Conservation (phyloP, 2,113 vertebrate species). For the Erpornis zantholeuca region DNA sequence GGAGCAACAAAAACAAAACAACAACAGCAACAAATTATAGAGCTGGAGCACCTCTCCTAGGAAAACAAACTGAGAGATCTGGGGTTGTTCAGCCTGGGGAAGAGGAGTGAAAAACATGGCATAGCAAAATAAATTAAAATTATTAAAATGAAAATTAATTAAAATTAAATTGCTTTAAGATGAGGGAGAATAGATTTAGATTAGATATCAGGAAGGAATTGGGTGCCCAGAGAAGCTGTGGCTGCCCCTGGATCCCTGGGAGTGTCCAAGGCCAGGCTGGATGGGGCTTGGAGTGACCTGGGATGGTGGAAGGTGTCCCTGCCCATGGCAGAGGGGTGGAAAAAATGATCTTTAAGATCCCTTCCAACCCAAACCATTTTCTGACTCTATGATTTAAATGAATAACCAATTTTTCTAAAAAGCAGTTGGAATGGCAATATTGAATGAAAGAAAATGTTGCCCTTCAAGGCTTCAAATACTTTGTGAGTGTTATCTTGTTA, state of each 20-base stretch:
- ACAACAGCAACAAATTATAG: too few relatives aligned
- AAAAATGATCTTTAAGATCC: background rate
- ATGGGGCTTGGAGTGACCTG: accelerated
- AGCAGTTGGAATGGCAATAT: background rate
- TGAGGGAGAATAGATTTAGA: background rate
- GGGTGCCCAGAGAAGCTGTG: background rate
- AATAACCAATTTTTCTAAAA: background rate
- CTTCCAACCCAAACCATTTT: background rate
- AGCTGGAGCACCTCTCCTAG: too few relatives aligned
- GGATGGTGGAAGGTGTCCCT: background rate
- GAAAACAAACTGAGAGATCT: background rate
- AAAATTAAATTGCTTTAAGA: background rate
- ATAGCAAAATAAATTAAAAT: background rate
- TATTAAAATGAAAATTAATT: background rate
- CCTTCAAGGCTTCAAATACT: background rate
- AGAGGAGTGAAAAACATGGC: background rate
- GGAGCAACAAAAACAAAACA: background rate
- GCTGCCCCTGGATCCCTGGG: background rate
- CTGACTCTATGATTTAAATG: background rate
- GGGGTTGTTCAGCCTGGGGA: background rate
- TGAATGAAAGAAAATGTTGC: background rate
- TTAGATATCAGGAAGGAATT: background rate
- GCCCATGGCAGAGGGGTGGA: background rate
- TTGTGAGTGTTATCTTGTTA: background rate
- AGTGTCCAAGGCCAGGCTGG: background rate